Base-by-base conservation (phyloP, 2,888 invertebrate species). In the Mystacides longicornis region DNA sequence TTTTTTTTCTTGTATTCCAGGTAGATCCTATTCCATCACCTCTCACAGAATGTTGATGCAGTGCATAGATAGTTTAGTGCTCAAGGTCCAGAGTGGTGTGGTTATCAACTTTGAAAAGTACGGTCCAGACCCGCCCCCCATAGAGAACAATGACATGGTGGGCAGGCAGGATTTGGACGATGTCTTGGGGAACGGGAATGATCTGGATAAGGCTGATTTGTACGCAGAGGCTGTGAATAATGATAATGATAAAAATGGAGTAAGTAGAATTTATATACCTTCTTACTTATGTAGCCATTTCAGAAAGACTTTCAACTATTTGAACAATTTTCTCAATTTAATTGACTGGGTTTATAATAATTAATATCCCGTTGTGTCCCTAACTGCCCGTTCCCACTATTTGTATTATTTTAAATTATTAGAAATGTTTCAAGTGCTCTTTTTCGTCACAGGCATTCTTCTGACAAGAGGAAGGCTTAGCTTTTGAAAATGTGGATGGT, bases 101-200 rank as follows among this genome's bases (percentile, higher is more conserved):
- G 97, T 99, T 20, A 89, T 99, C 59, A 91, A 95, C 73, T 97
- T 99, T 69, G 97, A 98, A 72, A 97, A 96, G 71, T 87, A 93
- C 61, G 93, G 93, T 0, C 89, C 91, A 0, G 94, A 94, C 69
- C 89, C 89, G 1, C 83, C 86, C 2, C 83, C 85, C 0, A 71
- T 85, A 33, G 81, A 84, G 31, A 75, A 73, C 33, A 75, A 72
- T 23, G 71, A 67, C 53, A 68, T 67, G 20, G 79, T 78, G 1
- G 80, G 79, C 18, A 75, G 72, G 3, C 81, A 82, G 46, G 68
- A 67, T 16, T 75, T 77, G 43, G 77, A 74, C 2, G 63, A 72
- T n/a, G 67, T 60, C 1, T 49, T 54, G 47, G 58, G 55, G 48
- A 20, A 49, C n/a, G 59, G 55, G 16, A 53, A 47, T 54, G 58